These are phyloP conservation scores for Azorinus chamasolen DNA, from an alignment of 2,888 invertebrate genomes.

Conservation along the genomic window DNA sequence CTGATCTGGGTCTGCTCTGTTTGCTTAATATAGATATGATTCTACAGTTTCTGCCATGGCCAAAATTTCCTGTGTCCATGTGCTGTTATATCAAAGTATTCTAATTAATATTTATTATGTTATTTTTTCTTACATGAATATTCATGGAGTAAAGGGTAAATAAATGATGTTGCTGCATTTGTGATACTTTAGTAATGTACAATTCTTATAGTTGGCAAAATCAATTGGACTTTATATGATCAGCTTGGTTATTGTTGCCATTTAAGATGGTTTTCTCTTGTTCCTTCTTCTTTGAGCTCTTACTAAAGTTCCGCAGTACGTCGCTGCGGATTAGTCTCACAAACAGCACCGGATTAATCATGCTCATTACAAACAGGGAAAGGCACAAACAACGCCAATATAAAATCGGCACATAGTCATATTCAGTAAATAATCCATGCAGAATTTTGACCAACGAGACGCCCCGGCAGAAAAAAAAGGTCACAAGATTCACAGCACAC, in stretches of 20 bases:
- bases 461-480: conserved; percentile 82
- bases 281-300: conserved; percentile 10
- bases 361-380: conserved; percentile 79
- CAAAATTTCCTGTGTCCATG: too few relatives aligned
- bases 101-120: too few relatives aligned
- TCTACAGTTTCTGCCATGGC: too few relatives aligned
- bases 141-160: too few relatives aligned
- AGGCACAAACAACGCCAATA: conserved; percentile 74
- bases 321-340: conserved; percentile 84
- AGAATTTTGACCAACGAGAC: conserved; percentile 71
- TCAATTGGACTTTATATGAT: conserved; percentile 47
- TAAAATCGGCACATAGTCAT: conserved; percentile 69
- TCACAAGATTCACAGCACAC: conserved; percentile 78
- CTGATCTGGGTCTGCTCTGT: too few relatives aligned
- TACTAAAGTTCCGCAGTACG: conserved; percentile 66
- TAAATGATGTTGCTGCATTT: too few relatives aligned
- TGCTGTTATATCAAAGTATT: too few relatives aligned
- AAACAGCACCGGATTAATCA: conserved; percentile 83
- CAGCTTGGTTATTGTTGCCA: conserved; percentile 62
- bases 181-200: too few relatives aligned
- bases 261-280: conserved; percentile 42
- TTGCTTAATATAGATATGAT: too few relatives aligned
- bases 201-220: too few relatives aligned
- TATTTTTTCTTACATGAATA: too few relatives aligned
- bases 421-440: conserved; percentile 74